Evolutionary conservation across 1,140 invertebrate species (phyloP).

Genomic region (Fopius arisanus): DNA sequence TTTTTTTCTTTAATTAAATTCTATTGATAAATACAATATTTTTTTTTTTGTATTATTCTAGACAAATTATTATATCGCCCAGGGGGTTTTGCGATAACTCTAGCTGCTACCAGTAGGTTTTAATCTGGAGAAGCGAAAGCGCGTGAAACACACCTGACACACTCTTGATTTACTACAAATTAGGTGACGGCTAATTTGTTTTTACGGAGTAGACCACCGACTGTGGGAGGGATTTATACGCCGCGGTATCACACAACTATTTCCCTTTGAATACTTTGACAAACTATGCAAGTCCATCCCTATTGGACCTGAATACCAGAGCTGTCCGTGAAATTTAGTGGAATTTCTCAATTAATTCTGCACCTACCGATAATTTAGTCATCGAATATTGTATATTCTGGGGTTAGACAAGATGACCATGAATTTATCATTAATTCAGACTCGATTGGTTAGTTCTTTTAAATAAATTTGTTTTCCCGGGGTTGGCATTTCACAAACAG

Average conservation of each 20-base stretch:
- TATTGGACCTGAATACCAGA: neutral
- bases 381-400: neutral
- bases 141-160: constrained; percentile 13
- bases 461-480: too few species aligned
- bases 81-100: constrained; percentile 26
- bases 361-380: neutral
- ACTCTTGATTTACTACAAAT: constrained; percentile 43
- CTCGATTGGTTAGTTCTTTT: too few species aligned
- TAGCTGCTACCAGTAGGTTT: constrained; percentile 11
- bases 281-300: neutral
- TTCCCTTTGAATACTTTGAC: neutral
- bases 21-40: too few species aligned
- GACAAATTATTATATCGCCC: constrained; percentile 12
- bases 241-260: neutral
- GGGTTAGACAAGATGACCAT: too few species aligned
- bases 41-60: too few species aligned
- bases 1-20: too few species aligned
- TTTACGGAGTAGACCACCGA: neutral
- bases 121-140: constrained; percentile 25
- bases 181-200: constrained; percentile 42
- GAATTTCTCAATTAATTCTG: neutral
- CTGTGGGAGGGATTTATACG: neutral
- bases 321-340: neutral
- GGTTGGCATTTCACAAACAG: too few species aligned
- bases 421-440: too few species aligned